Evolutionary conservation across 2,888 invertebrate species (phyloP), one percentile per base, ranked within the genome.

Genomic region (Temnothorax rugatulus): DNA sequence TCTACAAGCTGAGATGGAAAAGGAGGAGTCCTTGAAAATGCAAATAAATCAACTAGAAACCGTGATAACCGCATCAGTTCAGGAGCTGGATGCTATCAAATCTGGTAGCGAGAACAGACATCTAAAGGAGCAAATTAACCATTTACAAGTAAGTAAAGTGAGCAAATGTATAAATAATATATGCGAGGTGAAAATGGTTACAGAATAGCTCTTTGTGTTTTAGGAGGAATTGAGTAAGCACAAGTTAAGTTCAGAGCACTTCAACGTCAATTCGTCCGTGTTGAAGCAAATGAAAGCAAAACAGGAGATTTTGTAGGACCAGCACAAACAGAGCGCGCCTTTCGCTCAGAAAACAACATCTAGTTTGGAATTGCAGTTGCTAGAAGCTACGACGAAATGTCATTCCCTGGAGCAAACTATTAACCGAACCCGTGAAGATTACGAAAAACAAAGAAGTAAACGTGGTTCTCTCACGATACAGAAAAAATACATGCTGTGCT

Each of bases 261-360:
- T 95, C 63, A 92, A 95, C 82, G 94, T 95, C 0, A 94, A 96
- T 75, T 95, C 95, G 4, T 95, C 96, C 38, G 95, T 95, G 15
- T 91, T 95, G 9, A 95, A 95, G 77, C 96, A 96, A 85, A 93
- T 95, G 86, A 93, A 93, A 90, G 97, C 97, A 50, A 98, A 98
- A 93, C 97, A 98, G 84, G 98, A 98, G 90, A 97, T 97, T 82
- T 95, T 98, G 77, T 98, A 98, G 84, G 98, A 98, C 93, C 97
- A 97, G 91, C 97, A 98, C 93, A 96, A 98, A 15, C 96, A 97
- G 92, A 96, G 97, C 84, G 97, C 97, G 0, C 97, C 97, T 89
- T 97, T 97, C 87, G 96, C 97, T n/a, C 97, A 97, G 90, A 96
- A 96, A 87, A 96, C 96, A 79, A 96, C 96, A 83, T 95, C 96